Evolutionary conservation across 2,888 invertebrate genomes (phyloP).

Genomic region (Idaea straminata): DNA sequence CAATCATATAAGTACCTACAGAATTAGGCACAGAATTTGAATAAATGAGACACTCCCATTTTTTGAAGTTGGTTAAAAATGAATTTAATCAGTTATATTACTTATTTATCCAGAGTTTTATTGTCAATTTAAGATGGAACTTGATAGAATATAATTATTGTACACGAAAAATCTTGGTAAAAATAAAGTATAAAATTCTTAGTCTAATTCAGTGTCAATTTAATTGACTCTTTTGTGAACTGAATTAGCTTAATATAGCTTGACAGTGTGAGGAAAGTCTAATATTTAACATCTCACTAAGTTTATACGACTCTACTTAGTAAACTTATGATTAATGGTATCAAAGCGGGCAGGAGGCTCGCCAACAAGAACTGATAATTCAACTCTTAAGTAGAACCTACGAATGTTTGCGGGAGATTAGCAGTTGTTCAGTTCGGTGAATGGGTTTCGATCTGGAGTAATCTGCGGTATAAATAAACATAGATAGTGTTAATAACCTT

Average conservation of each 20-base stretch:
- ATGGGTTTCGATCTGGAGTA: neutral
- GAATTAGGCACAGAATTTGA: too few species aligned
- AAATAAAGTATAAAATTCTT: neutral
- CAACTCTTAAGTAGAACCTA: conserved; percentile 6
- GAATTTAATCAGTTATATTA: too few species aligned
- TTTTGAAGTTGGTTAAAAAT: too few species aligned
- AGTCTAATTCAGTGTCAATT: neutral
- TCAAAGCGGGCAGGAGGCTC: conserved; percentile 29
- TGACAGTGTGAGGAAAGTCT: neutral
- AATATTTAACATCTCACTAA: conserved; percentile 21
- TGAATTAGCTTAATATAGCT: neutral
- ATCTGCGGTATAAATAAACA: neutral
- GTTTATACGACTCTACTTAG: conserved; percentile 46
- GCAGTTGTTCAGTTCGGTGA: neutral
- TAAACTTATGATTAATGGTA: conserved; percentile 57
- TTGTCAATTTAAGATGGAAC: too few species aligned
- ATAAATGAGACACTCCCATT: too few species aligned
- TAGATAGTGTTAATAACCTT: neutral
- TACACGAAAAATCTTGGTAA: neutral
- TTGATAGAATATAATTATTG: neutral
- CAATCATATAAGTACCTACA: too few species aligned
- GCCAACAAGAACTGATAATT: conserved; percentile 32
- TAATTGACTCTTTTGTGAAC: neutral
- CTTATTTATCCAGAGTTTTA: too few species aligned
- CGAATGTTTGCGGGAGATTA: conserved; percentile 6